Evolutionary conservation across 1,140 invertebrate genomes (phyloP), one percentile per base, ranked within the genome.

Genomic region (Psix sp.): DNA sequence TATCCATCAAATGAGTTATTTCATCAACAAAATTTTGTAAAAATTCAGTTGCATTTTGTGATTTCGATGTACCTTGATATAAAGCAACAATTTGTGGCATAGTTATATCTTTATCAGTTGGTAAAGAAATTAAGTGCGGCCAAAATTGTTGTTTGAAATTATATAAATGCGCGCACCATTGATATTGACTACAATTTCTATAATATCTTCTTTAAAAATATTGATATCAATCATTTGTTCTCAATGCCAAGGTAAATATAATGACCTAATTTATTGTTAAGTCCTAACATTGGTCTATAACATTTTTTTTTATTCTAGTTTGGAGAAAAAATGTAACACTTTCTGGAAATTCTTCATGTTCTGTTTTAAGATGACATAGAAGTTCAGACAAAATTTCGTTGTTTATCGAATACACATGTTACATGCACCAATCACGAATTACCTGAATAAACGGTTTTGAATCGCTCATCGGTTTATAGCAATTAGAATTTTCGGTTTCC

Each of bases 241-340:
- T 62, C 14, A 40, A 74, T 39, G 6, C 65, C 71, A 33, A 72
- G 38, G 46, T 74, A 77, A 42, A 65, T 51, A 42, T 56, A 76
- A 24, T 13, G 17, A 4, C 67, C 56, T 33, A 20, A 56, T 14
- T 5, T 15, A 43, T 15, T 39, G 35, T 56, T 33, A 5, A 15
- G 21, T n/a, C 39, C 52, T 56, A 43, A 31, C 52, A 56, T 56
- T 5, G 52, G 33, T n/a, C 7, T 1, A 43, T 26, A 14, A 5
- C 5, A 35, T 43, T 33, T 56, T 43, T 33, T 14, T n/a, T 5
- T 18, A 31, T 54, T 29, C 29, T 40, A 6, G 38, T 42, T 11
- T 33, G 5, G 16, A 56, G 35, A 43, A 56, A 56, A 16, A 39
- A 43, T 33, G 14, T 43, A 2, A 39, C 56, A 9, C 31, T 46